phyloP scores from a whole-genome alignment of 2,113 vertebrate genomes.

The Notothenia coriiceps region DNA sequence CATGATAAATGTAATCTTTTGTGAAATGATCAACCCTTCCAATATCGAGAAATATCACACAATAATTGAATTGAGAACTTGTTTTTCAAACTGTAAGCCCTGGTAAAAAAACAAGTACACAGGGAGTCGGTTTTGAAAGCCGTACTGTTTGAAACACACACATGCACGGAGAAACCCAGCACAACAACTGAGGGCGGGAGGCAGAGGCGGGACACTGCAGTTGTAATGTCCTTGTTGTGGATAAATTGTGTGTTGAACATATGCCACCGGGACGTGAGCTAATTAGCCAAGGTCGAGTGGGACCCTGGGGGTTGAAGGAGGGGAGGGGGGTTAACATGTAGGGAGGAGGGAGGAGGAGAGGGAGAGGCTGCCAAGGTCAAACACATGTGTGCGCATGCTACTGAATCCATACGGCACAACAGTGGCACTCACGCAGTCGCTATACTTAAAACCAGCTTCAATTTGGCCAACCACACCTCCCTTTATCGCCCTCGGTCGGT shows the following conservation, averaged over 20 bases:
- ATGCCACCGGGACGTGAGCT: conserved; percentile 75
- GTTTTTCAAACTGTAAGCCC: too few species aligned
- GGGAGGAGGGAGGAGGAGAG: conserved; percentile 6
- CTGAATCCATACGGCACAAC: conserved; percentile 39
- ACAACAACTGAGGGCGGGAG: conserved; percentile 6
- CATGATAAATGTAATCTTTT: too few species aligned
- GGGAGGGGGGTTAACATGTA: conserved; percentile 35
- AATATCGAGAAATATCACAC: too few species aligned
- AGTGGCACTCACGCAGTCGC: conserved; percentile 4
- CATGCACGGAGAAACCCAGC: not conserved
- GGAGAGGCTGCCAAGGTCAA: conserved; percentile 73
- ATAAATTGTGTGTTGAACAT: conserved; percentile 74
- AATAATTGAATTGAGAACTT: too few species aligned
- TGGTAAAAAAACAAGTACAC: too few species aligned
- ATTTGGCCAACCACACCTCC: not conserved
- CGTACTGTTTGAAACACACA: not conserved
- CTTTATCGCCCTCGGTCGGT: not conserved
- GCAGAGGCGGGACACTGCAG: conserved; percentile 61
- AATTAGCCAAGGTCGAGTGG: conserved; percentile 82
- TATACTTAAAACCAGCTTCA: conserved; percentile 2
- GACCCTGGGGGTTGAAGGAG: conserved; percentile 42
- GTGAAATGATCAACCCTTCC: too few species aligned
- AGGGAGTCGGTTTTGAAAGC: not conserved
- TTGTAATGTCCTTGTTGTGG: conserved; percentile 77
- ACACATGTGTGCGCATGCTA: conserved; percentile 56